Evolutionary conservation across 2,797 vertebrate genomes (phyloP).

Genomic region (Remorina albescens): DNA sequence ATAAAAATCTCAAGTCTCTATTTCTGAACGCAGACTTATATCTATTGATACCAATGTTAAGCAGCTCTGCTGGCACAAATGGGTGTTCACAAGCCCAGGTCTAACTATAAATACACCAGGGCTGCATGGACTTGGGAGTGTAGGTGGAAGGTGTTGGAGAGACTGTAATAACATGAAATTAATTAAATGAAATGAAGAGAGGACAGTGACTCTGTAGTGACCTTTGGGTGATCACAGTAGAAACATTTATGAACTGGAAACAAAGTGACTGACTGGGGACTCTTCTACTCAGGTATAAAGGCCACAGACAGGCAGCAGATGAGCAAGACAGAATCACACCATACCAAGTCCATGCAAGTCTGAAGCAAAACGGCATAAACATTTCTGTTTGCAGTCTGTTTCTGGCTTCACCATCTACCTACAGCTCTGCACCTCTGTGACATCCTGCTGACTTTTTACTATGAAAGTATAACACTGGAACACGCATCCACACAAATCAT

Average conservation of each 20-base stretch:
- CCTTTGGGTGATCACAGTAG: background rate
- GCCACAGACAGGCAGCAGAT: background rate
- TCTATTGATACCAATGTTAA: too few species aligned
- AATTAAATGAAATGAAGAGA: conserved; percentile 10
- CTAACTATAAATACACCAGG: background rate
- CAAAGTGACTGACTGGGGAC: background rate
- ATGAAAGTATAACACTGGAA: background rate
- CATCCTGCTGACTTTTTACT: background rate
- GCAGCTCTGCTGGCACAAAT: background rate
- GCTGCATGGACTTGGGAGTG: background rate
- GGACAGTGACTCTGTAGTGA: background rate
- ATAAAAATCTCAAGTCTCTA: background rate
- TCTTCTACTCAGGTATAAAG: background rate
- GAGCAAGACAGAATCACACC: background rate
- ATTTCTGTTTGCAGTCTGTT: background rate
- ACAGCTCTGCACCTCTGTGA: background rate
- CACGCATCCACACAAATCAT: too few species aligned
- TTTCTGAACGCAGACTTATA: background rate
- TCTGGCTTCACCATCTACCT: background rate
- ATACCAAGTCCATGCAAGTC: background rate
- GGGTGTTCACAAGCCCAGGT: background rate
- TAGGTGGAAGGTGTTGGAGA: background rate
- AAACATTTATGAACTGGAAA: background rate
- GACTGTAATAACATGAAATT: background rate
- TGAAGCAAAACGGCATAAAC: background rate